These are phyloP conservation scores for Myopa testacea DNA, from an alignment of 2,888 invertebrate species.

Conservation along the genomic window DNA sequence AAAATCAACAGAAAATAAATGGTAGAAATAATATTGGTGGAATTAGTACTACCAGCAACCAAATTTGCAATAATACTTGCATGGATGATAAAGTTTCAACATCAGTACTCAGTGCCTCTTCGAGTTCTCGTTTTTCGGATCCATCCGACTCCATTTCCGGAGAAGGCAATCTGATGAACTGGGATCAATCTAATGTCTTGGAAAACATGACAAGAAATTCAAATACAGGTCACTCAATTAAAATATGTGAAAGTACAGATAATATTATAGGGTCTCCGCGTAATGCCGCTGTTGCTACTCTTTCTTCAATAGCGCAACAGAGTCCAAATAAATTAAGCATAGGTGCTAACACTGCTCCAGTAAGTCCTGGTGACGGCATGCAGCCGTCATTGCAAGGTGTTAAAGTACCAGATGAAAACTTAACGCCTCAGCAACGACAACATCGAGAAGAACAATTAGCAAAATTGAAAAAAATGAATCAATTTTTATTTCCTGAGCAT, in stretches of 20 bases:
- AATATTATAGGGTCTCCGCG: constrained; percentile 18
- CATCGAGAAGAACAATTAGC: constrained; percentile 94
- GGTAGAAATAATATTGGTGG: constrained; percentile 14
- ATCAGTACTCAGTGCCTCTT: constrained; percentile 4
- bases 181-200: constrained; percentile 30
- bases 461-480: constrained; percentile 89
- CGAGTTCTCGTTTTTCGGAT: constrained; percentile 21
- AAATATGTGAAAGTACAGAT: constrained; percentile 21
- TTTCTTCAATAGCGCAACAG: constrained; percentile 19
- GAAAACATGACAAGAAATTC: constrained; percentile 4
- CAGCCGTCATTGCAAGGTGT: constrained; percentile 79
- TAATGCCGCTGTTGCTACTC: neutral
- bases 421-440: constrained; percentile 95
- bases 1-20: constrained; percentile 21
- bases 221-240: constrained; percentile 28
- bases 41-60: constrained; percentile 3
- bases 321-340: constrained; percentile 30
- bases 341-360: constrained; percentile 57
- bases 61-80: constrained; percentile 24
- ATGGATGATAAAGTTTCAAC: constrained; percentile 26
- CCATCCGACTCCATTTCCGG: constrained; percentile 10
- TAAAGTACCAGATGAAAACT: constrained; percentile 94
- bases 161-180: constrained; percentile 31
- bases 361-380: constrained; percentile 64
- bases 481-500: constrained; percentile 90